These are phyloP conservation scores for Drosophila suzukii DNA, from an alignment of 1,140 invertebrate genomes.

Conservation along the genomic window DNA sequence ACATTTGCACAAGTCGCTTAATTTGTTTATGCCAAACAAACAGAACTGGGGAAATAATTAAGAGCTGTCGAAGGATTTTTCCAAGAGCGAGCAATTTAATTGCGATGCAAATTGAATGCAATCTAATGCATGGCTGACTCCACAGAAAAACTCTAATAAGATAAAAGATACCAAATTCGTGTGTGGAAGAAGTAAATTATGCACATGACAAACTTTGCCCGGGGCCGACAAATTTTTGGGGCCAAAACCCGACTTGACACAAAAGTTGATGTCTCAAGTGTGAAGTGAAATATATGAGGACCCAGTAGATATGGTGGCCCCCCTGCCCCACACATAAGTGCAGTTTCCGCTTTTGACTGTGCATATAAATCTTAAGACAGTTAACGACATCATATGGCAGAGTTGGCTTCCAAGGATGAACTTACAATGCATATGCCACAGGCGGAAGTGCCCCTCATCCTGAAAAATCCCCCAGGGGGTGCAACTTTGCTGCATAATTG, in stretches of 20 bases:
- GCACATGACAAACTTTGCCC: conserved; percentile 68
- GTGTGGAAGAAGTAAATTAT: conserved; percentile 62
- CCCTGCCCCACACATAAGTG: conserved; percentile 54
- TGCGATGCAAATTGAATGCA: conserved; percentile 67
- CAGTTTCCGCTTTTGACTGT: conserved; percentile 78
- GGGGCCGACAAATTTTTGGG: conserved; percentile 18
- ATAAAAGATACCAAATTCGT: conserved; percentile 45
- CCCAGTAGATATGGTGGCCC: conserved; percentile 7
- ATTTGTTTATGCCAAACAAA: conserved; percentile 67
- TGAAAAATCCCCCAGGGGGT: conserved; percentile 57
- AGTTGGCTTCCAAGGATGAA: conserved; percentile 55
- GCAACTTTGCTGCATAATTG: conserved; percentile 72
- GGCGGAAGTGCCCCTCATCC: conserved; percentile 22
- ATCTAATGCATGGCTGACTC: conserved; percentile 38
- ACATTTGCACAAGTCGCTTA: conserved; percentile 54
- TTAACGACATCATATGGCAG: conserved; percentile 78
- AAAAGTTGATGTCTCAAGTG: conserved; percentile 80
- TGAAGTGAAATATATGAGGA: conserved; percentile 72
- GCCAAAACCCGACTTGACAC: conserved; percentile 52
- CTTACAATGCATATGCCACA: conserved; percentile 60
- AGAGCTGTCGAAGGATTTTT: conserved; percentile 48
- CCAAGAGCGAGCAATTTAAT: conserved; percentile 54
- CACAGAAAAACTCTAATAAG: conserved; percentile 58
- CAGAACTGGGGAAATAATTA: conserved; percentile 63
- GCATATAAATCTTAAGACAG: conserved; percentile 81